Base-by-base conservation (phyloP, 92 coral and sea anemone genomes). In the Pocillopora grandis region DNA sequence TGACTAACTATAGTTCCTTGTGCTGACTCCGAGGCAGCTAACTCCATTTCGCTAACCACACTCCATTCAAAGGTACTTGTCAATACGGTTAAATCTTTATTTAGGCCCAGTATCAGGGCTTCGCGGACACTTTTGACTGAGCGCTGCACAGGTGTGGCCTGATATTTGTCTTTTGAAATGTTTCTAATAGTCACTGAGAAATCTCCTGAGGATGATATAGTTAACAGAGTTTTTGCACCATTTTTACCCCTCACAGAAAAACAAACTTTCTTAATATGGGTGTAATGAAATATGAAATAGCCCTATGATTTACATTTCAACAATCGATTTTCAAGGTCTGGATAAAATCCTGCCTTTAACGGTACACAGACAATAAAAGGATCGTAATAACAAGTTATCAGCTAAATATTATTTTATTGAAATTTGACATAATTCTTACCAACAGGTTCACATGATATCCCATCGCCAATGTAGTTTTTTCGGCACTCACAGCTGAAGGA, bases 391-490 rank as follows among this genome's bases (percentile, higher is more conserved):
- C 31, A 27, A 27, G 31, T 27, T 27, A 27, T 27, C 31, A 27
- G 31, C 31, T 27, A 27, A 27, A 27, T 27, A 27, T 27, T 27
- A 27, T 27, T 27, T 27, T 27, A 27, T 1, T 27, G 10, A 65
- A n/a, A 35, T 33, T 14, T 17, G 27, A 67, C 10, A 2, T 49
- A 11, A 13, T 19, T 35, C 85, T 58, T 76, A 80, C 85, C 85
- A 5, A 17, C 49, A 55, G 71, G 55, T 18, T 68, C 72, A 68
- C 85, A 80, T 13, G 19, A 27, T 31, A 19, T 70, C 14, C 85
- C 85, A 80, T 80, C 85, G 2, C 85, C 85, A 12, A 59, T 58
- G 62, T 80, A 80, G 36, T 68, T 67, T 12, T 12, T 10, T 6
- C 5, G 31, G 19, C 85, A 80, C 36, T 58, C 21, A 58, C 85